These are phyloP conservation scores for Papilio protenor DNA, from an alignment of 2,888 invertebrate genomes.

Conservation along the genomic window DNA sequence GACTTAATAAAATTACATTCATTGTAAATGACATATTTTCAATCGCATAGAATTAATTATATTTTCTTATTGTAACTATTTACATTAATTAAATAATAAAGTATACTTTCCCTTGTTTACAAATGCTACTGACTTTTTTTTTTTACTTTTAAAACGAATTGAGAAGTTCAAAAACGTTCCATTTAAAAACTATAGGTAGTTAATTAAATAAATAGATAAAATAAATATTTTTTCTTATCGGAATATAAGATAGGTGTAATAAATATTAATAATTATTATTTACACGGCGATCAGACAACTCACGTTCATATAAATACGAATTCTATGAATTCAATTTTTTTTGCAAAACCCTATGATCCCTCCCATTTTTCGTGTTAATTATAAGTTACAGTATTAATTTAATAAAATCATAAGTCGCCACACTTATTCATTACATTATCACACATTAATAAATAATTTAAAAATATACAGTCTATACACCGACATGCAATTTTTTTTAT, in stretches of 20 bases:
- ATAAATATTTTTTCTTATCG: background rate
- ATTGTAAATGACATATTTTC: conserved; percentile 53
- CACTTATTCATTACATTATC: conserved; percentile 37
- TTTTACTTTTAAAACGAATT: background rate
- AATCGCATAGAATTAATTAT: background rate
- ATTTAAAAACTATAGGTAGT: background rate
- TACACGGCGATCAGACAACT: background rate
- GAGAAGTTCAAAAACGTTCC: background rate
- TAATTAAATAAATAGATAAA: background rate
- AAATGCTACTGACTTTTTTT: background rate
- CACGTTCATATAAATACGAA: conserved; percentile 32
- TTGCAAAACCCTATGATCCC: conserved; percentile 27
- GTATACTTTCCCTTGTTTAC: background rate
- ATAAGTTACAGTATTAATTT: conserved; percentile 9
- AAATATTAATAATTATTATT: background rate
- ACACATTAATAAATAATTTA: conserved; percentile 43
- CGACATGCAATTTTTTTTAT: conserved; percentile 4
- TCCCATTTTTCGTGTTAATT: conserved; percentile 17
- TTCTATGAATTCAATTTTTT: conserved; percentile 41
- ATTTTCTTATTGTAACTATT: conserved; percentile 21
- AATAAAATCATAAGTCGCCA: conserved; percentile 20
- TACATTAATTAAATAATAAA: background rate
- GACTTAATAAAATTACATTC: conserved; percentile 52
- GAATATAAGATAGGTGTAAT: background rate
- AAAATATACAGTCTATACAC: conserved; percentile 38